Conservation (phyloP, 2,113 vertebrate species). For the Sardina pilchardus region DNA sequence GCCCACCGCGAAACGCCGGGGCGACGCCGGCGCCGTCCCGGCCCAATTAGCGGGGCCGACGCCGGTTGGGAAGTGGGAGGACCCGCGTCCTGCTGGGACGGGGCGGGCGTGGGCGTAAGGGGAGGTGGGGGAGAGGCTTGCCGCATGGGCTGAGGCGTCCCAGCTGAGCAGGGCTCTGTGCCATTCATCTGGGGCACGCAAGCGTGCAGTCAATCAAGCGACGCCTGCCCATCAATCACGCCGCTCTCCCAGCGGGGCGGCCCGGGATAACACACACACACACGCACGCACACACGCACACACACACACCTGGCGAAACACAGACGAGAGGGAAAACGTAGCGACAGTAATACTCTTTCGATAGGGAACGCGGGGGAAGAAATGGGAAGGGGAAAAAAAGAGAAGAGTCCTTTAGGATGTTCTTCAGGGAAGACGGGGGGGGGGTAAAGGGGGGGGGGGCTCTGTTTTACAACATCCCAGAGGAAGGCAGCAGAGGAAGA, state of each 20-base stretch:
- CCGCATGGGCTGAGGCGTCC: conserved; percentile 56
- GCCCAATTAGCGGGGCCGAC: conserved; percentile 5
- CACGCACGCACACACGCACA: no score
- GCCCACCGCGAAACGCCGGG: neutral
- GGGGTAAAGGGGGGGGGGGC: neutral
- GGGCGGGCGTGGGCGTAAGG: conserved; percentile 38
- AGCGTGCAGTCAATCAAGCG: conserved; percentile 69
- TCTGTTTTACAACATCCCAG: conserved; percentile 14
- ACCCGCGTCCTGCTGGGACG: conserved; percentile 47
- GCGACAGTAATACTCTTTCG: conserved; percentile 3
- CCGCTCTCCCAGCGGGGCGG: conserved; percentile 60
- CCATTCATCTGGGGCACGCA: conserved; percentile 66
- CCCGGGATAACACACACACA: conserved; percentile 42
- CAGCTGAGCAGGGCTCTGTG: conserved; percentile 37
- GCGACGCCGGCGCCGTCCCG: conserved; percentile 1
- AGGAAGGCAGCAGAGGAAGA: neutral
- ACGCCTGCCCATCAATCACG: conserved; percentile 68
- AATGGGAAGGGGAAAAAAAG: neutral
- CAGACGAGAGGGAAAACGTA: conserved; percentile 25
- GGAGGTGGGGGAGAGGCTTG: conserved; percentile 36
- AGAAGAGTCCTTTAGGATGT: neutral
- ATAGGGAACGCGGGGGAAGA: neutral
- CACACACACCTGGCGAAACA: conserved; percentile 52
- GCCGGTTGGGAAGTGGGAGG: conserved; percentile 45
- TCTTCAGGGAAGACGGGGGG: neutral